Base-by-base conservation (phyloP, 2,888 invertebrate species). In the Graphium colonna region DNA sequence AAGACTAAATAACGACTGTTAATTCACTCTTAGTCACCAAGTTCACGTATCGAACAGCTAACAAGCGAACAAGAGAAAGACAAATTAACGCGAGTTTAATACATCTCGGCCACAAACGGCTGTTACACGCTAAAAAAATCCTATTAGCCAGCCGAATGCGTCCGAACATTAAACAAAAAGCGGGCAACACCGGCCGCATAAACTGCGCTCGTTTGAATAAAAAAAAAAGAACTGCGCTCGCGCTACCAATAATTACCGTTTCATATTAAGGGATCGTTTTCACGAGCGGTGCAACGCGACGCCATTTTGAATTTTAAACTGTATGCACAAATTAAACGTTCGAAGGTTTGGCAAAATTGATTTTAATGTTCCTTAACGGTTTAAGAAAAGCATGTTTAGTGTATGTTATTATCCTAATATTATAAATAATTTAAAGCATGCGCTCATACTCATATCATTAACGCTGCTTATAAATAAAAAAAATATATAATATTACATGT, bases 241-340 rank as follows among this genome's bases (percentile, higher is more conserved):
- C 74, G 71, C 79, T 81, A 82, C 79, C 78, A 79, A 82, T 86
- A 82, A 85, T 84, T 83, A 85, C 69, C 73, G 77, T 71, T 75
- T 73, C 79, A 80, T 78, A 77, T 75, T 81, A 80, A 82, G 83
- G 21, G 81, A 46, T 33, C 28, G 50, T 50, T 15, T 46, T n/a
- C 50, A 54, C 26, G 10, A 10, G 17, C 31, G 26, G 21, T 2
- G 8, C 21, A 98, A 97, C 51, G 97, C 97, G 21, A 21, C 36
- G 13, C 36, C 36, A 36, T 36, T 36, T 36, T 36, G 36, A 13
- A 36, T 36, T 36, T 12, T 3, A 3, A 33, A 33, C 21, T 21
- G 21, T 21, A 21, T 21, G 21, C 21, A 21, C 5, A 21, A 21
- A 21, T 21, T 21, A 21, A 21, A 21, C 5, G 5, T 21, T 21